Conservation (phyloP, 2,888 invertebrate genomes). For the Chalcis sispes region DNA sequence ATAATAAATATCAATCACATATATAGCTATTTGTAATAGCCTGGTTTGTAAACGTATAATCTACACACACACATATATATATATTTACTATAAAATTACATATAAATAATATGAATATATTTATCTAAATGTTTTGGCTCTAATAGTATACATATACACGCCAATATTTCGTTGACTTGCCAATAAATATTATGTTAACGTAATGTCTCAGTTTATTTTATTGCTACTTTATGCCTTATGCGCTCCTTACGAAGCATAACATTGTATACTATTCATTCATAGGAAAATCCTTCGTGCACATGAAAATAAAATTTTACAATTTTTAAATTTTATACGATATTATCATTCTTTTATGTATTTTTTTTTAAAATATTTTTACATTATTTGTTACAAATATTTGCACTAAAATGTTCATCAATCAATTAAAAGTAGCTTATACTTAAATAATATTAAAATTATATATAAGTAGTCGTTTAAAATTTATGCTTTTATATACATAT, state of each 20-base stretch:
- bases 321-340: conserved; percentile 7
- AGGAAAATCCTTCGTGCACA: conserved; percentile 20
- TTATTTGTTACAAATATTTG: no score
- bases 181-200: conserved; percentile 74
- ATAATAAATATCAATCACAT: conserved; percentile 29
- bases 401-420: conserved; percentile 25
- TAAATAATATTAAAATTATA: no score
- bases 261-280: conserved; percentile 24
- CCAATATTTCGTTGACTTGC: conserved; percentile 68
- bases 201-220: conserved; percentile 74
- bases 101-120: conserved; percentile 59
- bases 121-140: conserved; percentile 67
- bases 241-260: conserved; percentile 55
- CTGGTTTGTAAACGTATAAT: conserved; percentile 46
- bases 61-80: conserved; percentile 50
- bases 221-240: conserved; percentile 69
- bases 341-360: conserved; percentile 11
- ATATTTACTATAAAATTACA: conserved; percentile 54
- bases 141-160: conserved; percentile 63
- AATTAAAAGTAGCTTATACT: conserved; percentile 31
- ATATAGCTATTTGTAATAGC: conserved; percentile 54
- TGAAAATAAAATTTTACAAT: conserved; percentile 24
- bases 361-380: conserved; percentile 15
- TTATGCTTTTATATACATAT: no score
- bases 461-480: no score